These are phyloP conservation scores for Pollenia griseotomentosa DNA, from an alignment of 2,888 invertebrate genomes.

Conservation along the genomic window DNA sequence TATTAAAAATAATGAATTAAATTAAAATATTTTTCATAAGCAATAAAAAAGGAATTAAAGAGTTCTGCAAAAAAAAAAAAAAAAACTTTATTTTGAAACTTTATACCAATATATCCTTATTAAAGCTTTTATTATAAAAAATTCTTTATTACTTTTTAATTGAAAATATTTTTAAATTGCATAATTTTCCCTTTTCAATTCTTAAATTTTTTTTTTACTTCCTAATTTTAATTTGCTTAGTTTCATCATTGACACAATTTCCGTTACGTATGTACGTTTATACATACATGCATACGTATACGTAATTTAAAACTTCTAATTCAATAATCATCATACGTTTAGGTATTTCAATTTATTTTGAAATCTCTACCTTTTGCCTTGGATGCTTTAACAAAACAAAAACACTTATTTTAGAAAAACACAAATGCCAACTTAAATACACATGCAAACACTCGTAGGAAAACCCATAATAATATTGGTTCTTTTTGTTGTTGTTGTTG, in stretches of 20 bases:
- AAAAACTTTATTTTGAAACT: no score
- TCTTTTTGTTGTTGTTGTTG: conserved; percentile 4
- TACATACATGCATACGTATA: conserved; percentile 35
- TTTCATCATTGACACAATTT: conserved; percentile 46
- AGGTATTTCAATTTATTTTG: conserved; percentile 63
- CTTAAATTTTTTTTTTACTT: neutral
- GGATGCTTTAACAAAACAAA: conserved; percentile 20
- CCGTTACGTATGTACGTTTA: neutral
- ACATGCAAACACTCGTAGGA: conserved; percentile 4
- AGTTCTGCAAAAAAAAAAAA: neutral
- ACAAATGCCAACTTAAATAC: neutral
- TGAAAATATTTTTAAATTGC: no score
- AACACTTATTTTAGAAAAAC: conserved; percentile 4
- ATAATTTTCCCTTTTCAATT: neutral
- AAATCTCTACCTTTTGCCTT: conserved; percentile 58
- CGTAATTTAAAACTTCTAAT: conserved; percentile 64
- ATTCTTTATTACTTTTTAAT: no score
- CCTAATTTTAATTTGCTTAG: neutral
- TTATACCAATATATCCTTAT: no score
- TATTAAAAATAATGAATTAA: conserved; percentile 17
- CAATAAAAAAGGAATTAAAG: neutral
- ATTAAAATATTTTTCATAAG: neutral
- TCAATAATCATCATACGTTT: conserved; percentile 71
- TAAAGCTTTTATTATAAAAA: no score
- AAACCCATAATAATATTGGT: conserved; percentile 22